Base-by-base conservation (phyloP, 64 coral and sea anemone species). In the Orbicella faveolata region DNA sequence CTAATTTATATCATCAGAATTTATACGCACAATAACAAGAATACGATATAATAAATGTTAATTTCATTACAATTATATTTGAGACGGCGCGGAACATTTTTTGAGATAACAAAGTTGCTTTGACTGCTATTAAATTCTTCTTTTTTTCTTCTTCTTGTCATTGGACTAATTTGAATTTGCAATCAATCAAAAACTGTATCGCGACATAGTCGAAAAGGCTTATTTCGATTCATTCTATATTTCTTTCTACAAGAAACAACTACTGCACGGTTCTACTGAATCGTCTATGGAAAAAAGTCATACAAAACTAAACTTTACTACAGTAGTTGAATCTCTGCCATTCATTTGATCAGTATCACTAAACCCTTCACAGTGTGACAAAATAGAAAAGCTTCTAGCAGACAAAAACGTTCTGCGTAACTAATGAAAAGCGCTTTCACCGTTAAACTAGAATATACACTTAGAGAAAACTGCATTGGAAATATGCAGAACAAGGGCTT, bases 21-120 rank as follows among this genome's bases (percentile, higher is more conserved):
- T 83, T 67, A 83, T 83, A 68, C 21, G 81, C 81, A 83, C 12
- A 85, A 85, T 85, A 85, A 85, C 82, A 85, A 67, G 41, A 65
- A 85, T 73, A 85, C 82, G 73, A 85, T 85, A 85, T 85, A 85
- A 85, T 85, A 85, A 85, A 85, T 85, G 82, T 85, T 73, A 85
- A 85, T 85, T 85, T 85, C 82, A 85, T 73, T 85, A 85, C 82
- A 85, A 85, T 85, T 85, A 85, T 85, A 85, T 85, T 85, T 85
- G 82, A 65, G 39, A 85, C 82, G 41, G 65, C 63, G 82, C 82
- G 36, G 65, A 85, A 66, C 82, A 84, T 84, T 83, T 79, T 52
- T 70, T 39, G 82, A 85, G 80, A 83, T 83, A 83, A 85, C 82
- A 85, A 23, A 51, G 63, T 85, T 72, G 63, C 65, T 84, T n/a